Evolutionary conservation across 2,797 vertebrate genomes (phyloP).

Genomic region (Harpagifer antarcticus): DNA sequence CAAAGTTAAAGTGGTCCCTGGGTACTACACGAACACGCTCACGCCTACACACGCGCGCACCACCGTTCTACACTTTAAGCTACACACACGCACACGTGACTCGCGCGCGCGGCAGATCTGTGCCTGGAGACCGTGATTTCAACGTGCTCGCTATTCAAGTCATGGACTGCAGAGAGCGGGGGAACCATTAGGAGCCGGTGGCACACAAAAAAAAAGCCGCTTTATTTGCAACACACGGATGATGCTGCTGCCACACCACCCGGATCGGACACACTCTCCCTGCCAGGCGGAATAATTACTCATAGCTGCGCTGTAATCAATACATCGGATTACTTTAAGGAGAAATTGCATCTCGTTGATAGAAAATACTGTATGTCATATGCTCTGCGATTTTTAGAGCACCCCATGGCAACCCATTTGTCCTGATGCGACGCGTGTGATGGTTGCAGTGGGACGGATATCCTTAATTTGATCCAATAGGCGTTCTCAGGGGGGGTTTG

Average conservation of each 20-base stretch:
- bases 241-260: slow-evolving; percentile 48
- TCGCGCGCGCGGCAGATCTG: slow-evolving; percentile 38
- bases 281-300: slow-evolving; percentile 62
- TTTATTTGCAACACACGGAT: slow-evolving; percentile 67
- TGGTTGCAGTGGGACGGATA: slow-evolving; percentile 74
- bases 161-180: slow-evolving; percentile 76
- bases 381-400: slow-evolving; percentile 57
- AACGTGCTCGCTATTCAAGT: slow-evolving; percentile 77
- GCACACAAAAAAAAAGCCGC: slow-evolving; percentile 25
- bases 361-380: slow-evolving; percentile 52
- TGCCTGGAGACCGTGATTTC: slow-evolving; percentile 63
- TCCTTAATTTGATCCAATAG: slow-evolving; percentile 68
- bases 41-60: slow-evolving; percentile 55
- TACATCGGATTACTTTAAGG: slow-evolving; percentile 48
- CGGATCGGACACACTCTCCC: slow-evolving; percentile 53
- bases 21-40: slow-evolving; percentile 47
- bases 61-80: background rate
- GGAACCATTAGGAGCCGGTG: slow-evolving; percentile 72
- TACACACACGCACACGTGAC: background rate
- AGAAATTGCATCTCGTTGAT: slow-evolving; percentile 31
- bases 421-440: slow-evolving; percentile 73
- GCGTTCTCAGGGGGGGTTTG: slow-evolving; percentile 46
- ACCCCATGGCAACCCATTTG: slow-evolving; percentile 61
- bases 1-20: slow-evolving; percentile 76
- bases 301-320: slow-evolving; percentile 67